These are phyloP conservation scores for Acholoe squamosa DNA, from an alignment of 2,888 invertebrate genomes.

Conservation along the genomic window DNA sequence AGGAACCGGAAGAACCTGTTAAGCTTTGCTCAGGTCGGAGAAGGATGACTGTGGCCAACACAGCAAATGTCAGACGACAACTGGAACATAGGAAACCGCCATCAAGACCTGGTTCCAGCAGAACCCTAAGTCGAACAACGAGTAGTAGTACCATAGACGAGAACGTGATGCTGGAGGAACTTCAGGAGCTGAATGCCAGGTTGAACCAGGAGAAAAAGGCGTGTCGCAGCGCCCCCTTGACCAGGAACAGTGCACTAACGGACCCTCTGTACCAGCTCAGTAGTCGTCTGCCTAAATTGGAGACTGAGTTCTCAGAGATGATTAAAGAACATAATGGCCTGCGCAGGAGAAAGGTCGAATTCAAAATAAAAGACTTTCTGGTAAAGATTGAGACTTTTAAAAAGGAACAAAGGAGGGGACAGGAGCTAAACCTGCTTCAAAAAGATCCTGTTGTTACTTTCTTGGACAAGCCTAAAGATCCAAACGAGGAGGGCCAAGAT, in stretches of 20 bases:
- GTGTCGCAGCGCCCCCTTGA: slow-evolving; percentile 34
- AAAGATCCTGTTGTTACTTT: slow-evolving; percentile 15
- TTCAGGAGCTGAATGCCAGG: slow-evolving; percentile 31
- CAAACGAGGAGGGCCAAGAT: background rate
- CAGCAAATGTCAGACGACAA: background rate
- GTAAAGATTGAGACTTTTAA: slow-evolving; percentile 28
- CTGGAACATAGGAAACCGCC: background rate
- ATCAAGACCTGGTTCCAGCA: background rate
- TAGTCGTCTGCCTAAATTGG: slow-evolving; percentile 31
- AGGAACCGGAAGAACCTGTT: background rate
- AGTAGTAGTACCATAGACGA: background rate
- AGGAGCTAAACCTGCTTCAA: background rate
- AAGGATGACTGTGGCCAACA: background rate
- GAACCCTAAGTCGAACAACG: background rate
- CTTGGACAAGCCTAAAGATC: background rate
- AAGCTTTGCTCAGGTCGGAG: too few species aligned
- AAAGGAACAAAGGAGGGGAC: background rate
- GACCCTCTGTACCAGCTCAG: slow-evolving; percentile 33
- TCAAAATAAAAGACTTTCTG: slow-evolving; percentile 23
- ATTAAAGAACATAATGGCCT: slow-evolving; percentile 41
- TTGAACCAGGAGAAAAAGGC: slow-evolving; percentile 47
- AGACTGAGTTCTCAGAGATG: slow-evolving; percentile 38
- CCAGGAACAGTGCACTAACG: slow-evolving; percentile 3
- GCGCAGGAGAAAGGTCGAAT: slow-evolving; percentile 13
- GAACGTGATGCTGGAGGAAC: slow-evolving; percentile 43